Conservation (phyloP, 2,888 invertebrate species). For the Meiosimyza platycephala region DNA sequence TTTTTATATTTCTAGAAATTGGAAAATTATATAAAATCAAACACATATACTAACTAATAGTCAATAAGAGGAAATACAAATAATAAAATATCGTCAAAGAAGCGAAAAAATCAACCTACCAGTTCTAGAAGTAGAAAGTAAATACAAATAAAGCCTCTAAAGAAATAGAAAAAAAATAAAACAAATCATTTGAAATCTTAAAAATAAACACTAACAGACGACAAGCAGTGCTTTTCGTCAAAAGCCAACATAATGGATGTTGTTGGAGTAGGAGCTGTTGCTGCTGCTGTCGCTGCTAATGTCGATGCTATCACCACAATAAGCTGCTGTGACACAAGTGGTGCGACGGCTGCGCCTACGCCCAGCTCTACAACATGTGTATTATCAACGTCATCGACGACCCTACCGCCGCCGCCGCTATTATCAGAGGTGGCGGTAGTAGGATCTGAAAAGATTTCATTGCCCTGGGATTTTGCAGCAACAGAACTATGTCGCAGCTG, state of each 20-base stretch:
- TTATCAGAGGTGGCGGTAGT: constrained; percentile 15
- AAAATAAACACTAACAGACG: not conserved
- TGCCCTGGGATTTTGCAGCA: constrained; percentile 39
- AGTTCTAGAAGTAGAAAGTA: constrained; percentile 32
- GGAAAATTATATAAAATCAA: constrained; percentile 19
- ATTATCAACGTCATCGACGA: not conserved
- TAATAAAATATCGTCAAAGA: constrained; percentile 13
- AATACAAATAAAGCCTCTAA: constrained; percentile 10
- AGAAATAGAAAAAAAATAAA: constrained; percentile 21
- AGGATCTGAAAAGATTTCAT: constrained; percentile 5
- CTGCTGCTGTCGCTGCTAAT: constrained; percentile 9
- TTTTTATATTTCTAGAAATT: not conserved
- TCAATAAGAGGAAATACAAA: constrained; percentile 2
- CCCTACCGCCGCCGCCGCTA: constrained; percentile 3
- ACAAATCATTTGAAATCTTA: constrained; percentile 25
- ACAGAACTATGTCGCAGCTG: constrained; percentile 50
- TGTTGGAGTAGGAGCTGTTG: constrained; percentile 26
- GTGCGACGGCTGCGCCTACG: constrained; percentile 24
- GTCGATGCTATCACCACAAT: constrained; percentile 8
- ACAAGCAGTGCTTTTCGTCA: not conserved
- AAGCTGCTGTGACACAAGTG: constrained; percentile 22
- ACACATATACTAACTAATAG: constrained; percentile 24
- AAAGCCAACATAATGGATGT: constrained; percentile 1
- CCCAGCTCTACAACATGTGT: constrained; percentile 18
- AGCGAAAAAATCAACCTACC: constrained; percentile 32